A percentile compares a stretch with the other conserved stretches of the same genome.
Evolutionary conservation across 2,797 vertebrate genomes (phyloP).

Genomic region (Lacerta agilis): DNA sequence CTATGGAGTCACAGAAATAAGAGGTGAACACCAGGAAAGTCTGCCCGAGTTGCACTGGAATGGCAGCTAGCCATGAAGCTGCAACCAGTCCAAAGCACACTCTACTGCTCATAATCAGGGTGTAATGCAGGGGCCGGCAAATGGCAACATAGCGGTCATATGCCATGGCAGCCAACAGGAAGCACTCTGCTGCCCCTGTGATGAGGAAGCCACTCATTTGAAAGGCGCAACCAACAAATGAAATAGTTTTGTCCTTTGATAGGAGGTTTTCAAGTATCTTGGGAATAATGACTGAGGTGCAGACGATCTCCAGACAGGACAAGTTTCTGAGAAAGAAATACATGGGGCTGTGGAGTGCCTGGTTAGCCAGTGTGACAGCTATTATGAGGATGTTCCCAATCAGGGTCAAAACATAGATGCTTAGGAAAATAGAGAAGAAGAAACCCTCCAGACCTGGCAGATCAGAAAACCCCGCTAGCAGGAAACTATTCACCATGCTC

Average conservation of each 20-base stretch:
- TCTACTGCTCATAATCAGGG: conserved; percentile 1
- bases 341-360: conserved; percentile 52
- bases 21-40: conserved; percentile 30
- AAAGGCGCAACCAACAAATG: conserved; percentile 23
- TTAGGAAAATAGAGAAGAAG: conserved; percentile 57
- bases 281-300: conserved; percentile 47
- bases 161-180: conserved; percentile 29
- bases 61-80: conserved; percentile 44
- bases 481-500: conserved; percentile 10
- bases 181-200: conserved; percentile 42
- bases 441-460: conserved; percentile 36
- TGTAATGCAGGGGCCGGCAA: conserved; percentile 23
- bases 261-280: conserved; percentile 60
- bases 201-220: conserved; percentile 39
- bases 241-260: conserved; percentile 47
- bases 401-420: conserved; percentile 53
- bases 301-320: conserved; percentile 62
- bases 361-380: conserved; percentile 41
- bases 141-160: conserved; percentile 41
- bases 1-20: conserved; percentile 48
- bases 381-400: conserved; percentile 52
- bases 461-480: conserved; percentile 64
- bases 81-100: not conserved
- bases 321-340: conserved; percentile 69
- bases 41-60: conserved; percentile 48